A percentile compares a stretch with the other conserved stretches of the same genome.
Conservation (phyloP, 2,113 vertebrate genomes). For the Hemiscyllium ocellatum region DNA sequence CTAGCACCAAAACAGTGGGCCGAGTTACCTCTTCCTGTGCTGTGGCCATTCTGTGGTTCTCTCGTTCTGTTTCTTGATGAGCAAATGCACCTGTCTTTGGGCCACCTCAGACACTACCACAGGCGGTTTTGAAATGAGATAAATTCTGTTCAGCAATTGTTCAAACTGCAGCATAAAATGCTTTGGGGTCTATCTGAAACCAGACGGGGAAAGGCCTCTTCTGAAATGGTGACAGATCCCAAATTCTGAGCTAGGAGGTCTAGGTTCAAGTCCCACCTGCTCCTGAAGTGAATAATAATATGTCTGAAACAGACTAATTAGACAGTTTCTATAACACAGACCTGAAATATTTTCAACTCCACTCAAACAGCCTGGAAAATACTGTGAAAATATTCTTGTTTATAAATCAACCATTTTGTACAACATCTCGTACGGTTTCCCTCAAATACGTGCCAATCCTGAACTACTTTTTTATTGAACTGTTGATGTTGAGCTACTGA, state of each 20-base stretch:
- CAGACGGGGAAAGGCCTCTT: background rate
- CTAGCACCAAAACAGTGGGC: background rate
- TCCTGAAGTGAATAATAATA: too few relatives aligned
- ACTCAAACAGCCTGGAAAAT: background rate
- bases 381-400: background rate
- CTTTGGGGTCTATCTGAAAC: background rate
- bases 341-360: background rate
- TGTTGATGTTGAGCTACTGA: background rate
- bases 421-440: background rate
- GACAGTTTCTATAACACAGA: too few relatives aligned
- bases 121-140: background rate
- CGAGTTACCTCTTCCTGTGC: background rate
- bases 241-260: too few relatives aligned
- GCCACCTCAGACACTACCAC: background rate
- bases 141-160: background rate
- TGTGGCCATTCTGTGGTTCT: background rate
- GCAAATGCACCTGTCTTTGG: background rate
- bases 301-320: too few relatives aligned
- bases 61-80: background rate
- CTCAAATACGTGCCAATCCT: background rate
- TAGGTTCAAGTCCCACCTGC: too few relatives aligned
- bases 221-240: too few relatives aligned
- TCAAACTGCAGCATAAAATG: background rate
- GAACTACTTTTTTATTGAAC: constrained; percentile 37
- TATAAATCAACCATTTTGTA: background rate